These are phyloP conservation scores for Trichacis sp. DNA, from an alignment of 2,888 invertebrate genomes.

Conservation along the genomic window DNA sequence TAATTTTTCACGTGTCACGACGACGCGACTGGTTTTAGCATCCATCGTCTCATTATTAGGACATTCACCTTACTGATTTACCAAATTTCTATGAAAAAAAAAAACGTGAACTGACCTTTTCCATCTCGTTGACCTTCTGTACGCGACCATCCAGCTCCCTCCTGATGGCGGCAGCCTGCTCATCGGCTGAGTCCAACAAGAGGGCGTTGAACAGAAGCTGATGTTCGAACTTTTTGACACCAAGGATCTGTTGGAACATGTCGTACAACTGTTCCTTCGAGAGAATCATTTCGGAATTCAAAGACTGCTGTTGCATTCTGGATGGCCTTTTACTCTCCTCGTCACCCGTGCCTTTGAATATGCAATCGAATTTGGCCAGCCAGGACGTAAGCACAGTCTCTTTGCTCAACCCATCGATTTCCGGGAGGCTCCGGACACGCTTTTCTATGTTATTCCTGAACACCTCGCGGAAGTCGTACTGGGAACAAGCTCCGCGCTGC, in stretches of 20 bases:
- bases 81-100: too few relatives aligned
- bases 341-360: constrained; percentile 92
- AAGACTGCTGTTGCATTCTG: constrained; percentile 87
- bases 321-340: constrained; percentile 90
- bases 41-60: too few relatives aligned
- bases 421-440: constrained; percentile 95
- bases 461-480: constrained; percentile 98
- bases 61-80: too few relatives aligned
- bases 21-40: too few relatives aligned
- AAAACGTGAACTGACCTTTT: constrained; percentile 76
- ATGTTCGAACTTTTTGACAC: constrained; percentile 99
- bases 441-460: constrained; percentile 99
- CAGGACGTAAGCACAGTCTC: constrained; percentile 98
- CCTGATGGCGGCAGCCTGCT: constrained; percentile 99
- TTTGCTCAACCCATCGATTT: constrained; percentile 99
- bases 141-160: constrained; percentile 98
- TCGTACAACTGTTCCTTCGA: constrained; percentile 99
- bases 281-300: constrained; percentile 93
- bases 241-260: constrained; percentile 99
- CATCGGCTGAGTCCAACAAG: constrained; percentile 98
- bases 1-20: too few relatives aligned
- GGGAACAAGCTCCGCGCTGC: constrained; percentile 96
- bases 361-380: constrained; percentile 99
- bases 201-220: constrained; percentile 98
- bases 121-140: constrained; percentile 97